Percentiles rank a stretch among this genome's conserved stretches.
phyloP scores from a whole-genome alignment of 2,113 vertebrate species.

The Alouatta palliata region DNA sequence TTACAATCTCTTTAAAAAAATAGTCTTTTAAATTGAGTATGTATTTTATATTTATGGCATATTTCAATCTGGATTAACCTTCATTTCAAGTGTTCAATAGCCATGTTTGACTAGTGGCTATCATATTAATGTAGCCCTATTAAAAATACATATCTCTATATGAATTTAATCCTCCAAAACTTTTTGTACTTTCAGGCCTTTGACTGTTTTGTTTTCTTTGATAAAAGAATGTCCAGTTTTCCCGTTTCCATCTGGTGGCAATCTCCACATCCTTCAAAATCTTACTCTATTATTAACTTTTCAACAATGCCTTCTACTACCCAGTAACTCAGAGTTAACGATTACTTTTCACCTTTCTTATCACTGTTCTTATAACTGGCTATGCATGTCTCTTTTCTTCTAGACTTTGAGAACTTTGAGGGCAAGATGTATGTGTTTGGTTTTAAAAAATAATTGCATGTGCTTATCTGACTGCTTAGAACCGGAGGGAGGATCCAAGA shows the following conservation, averaged over 20 bases:
- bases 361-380: not conserved
- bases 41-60: not conserved
- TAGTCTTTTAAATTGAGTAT: not conserved
- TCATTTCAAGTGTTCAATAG: not conserved
- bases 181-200: not conserved
- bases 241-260: not conserved
- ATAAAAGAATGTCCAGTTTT: not conserved
- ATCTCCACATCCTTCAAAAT: not conserved
- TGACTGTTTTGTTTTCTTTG: not conserved
- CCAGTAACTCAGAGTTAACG: not conserved
- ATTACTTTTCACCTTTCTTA: not conserved
- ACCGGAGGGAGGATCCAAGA: no score
- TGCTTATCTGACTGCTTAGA: no score
- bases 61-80: not conserved
- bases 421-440: not conserved
- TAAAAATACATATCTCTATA: not conserved
- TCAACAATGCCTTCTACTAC: not conserved
- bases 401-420: slow-evolving; percentile 15
- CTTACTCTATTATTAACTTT: not conserved
- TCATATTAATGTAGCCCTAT: not conserved
- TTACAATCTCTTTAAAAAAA: not conserved
- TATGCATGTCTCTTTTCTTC: not conserved
- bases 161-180: not conserved
- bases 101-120: not conserved
- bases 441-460: not conserved